phyloP scores from a whole-genome alignment of 2,797 vertebrate genomes.

The Oreochromis mossambicus region DNA sequence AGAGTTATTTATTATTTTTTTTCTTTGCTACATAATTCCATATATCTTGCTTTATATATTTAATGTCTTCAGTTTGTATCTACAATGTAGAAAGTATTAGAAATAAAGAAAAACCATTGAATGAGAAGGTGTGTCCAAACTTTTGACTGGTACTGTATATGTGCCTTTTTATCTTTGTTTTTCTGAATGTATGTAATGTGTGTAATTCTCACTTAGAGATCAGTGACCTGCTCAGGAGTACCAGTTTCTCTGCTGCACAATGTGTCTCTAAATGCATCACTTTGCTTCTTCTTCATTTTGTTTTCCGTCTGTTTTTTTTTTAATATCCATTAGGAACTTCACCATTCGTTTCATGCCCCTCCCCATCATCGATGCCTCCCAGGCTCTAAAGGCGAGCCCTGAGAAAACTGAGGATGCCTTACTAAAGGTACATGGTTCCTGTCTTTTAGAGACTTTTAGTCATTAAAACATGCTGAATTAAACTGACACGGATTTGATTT shows the following conservation, averaged over 20 bases:
- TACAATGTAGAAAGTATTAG: not conserved
- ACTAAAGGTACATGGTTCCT: conserved; percentile 80
- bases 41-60: not conserved
- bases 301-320: not conserved
- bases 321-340: conserved; percentile 82
- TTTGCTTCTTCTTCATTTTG: not conserved
- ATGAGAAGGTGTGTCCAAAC: too few relatives aligned
- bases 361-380: conserved; percentile 94
- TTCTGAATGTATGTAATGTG: not conserved
- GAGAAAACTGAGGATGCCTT: conserved; percentile 97
- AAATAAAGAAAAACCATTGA: too few relatives aligned
- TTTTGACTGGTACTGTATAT: not conserved
- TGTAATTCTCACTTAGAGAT: not conserved
- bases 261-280: not conserved
- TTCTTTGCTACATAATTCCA: not conserved
- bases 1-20: rapidly evolving
- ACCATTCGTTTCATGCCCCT: conserved; percentile 97
- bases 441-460: not conserved
- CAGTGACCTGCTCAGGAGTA: not conserved
- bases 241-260: not conserved
- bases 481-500: not conserved
- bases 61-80: not conserved
- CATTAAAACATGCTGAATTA: not conserved
- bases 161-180: not conserved
- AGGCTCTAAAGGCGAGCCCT: conserved; percentile 93